A percentile compares a stretch with the other conserved stretches of the same genome.
Evolutionary conservation across 2,113 vertebrate genomes (phyloP).

Genomic region (Chamaetylas fuelleborni): DNA sequence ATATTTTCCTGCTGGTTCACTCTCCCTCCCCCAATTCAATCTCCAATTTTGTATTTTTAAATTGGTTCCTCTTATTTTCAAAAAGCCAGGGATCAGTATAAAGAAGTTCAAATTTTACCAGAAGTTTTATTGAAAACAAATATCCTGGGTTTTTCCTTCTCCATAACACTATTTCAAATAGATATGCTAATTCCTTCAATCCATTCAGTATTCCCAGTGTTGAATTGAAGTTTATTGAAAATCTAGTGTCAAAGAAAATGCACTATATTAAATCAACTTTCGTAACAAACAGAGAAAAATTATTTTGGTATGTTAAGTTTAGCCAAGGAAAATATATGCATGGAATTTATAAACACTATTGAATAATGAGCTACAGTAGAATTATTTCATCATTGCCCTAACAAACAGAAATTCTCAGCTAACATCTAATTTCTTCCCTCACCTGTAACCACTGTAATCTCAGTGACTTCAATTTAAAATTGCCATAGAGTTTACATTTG

Average conservation of each 20-base stretch:
- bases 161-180: neutral
- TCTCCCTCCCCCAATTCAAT: neutral
- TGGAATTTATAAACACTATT: neutral
- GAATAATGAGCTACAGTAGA: neutral
- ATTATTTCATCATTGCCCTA: neutral
- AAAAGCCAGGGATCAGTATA: neutral
- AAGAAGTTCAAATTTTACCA: neutral
- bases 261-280: neutral
- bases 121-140: slow-evolving; percentile 32
- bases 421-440: neutral
- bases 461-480: neutral
- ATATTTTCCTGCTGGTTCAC: neutral
- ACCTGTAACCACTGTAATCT: neutral
- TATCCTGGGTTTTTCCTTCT: neutral
- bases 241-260: neutral
- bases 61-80: slow-evolving; percentile 9
- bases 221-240: slow-evolving; percentile 22
- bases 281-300: neutral
- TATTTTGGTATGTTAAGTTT: neutral
- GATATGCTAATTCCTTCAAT: neutral
- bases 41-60: neutral
- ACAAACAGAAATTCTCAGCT: neutral
- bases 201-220: neutral
- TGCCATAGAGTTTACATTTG: neutral
- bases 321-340: neutral